Conservation (phyloP, 2,888 invertebrate species). For the Chaetogeoica ovagalla region DNA sequence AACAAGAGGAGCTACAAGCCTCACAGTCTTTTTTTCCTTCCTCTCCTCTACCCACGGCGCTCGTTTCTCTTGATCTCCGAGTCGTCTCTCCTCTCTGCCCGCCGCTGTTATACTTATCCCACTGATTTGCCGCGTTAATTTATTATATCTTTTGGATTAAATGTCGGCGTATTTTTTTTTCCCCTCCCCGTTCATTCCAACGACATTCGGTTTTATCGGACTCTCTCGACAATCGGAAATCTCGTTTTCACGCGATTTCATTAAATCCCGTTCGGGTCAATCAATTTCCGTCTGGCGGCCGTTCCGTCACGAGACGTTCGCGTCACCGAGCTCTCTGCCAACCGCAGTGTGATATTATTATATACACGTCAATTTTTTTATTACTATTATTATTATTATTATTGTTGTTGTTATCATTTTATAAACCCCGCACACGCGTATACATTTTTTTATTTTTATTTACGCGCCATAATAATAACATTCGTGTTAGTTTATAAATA, state of each 20-base stretch:
- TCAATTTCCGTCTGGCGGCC: background rate
- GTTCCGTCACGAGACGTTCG: background rate
- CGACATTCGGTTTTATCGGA: background rate
- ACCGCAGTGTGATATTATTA: no score
- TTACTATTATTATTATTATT: no score
- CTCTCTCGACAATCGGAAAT: conserved; percentile 1
- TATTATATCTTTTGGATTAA: conserved; percentile 25
- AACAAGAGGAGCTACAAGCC: background rate
- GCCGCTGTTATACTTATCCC: background rate
- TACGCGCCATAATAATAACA: no score
- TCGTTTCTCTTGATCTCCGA: background rate
- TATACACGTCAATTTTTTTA: no score
- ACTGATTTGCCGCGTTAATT: conserved; percentile 22
- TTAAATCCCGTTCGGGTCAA: background rate
- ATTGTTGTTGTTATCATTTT: no score
- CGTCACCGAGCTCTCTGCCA: no score
- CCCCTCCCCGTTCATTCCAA: background rate
- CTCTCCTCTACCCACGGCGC: background rate
- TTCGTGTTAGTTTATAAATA: no score
- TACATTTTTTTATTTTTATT: no score
- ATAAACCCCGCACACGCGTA: no score
- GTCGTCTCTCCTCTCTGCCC: background rate
- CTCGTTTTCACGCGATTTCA: background rate
- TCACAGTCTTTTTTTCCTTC: background rate
- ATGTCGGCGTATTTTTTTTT: conserved; percentile 1